A percentile compares a stretch with the other conserved stretches of the same genome.
Evolutionary conservation across 2,797 vertebrate species (phyloP).

Genomic region (Xerus rutilus): DNA sequence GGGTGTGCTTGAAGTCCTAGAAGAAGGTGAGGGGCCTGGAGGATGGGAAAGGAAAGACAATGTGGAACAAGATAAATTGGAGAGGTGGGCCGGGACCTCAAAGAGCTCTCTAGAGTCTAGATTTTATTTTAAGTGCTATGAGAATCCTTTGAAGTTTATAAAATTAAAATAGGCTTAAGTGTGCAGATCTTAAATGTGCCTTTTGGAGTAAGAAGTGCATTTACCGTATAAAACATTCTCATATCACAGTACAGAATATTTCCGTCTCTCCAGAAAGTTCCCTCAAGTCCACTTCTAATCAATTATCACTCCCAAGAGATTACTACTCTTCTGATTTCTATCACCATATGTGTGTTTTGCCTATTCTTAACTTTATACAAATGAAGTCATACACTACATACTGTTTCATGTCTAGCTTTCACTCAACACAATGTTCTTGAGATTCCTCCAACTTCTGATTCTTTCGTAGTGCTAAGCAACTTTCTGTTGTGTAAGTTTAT

Average conservation of each 20-base stretch:
- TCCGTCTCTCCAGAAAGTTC: not conserved
- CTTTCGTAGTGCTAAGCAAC: not conserved
- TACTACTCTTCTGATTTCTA: not conserved
- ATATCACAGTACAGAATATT: not conserved
- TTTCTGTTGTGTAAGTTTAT: not conserved
- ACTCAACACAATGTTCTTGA: not conserved
- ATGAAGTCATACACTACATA: not conserved
- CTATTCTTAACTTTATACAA: not conserved
- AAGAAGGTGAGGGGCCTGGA: not conserved
- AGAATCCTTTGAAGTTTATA: not conserved
- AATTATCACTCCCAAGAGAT: not conserved
- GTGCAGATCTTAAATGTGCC: not conserved
- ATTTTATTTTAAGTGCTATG: not conserved
- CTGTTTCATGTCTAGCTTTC: not conserved
- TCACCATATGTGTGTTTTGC: not conserved
- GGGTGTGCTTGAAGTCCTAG: not conserved
- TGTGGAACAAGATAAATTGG: not conserved
- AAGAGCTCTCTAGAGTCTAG: not conserved
- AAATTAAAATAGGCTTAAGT: not conserved
- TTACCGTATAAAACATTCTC: not conserved
- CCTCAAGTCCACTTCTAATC: not conserved
- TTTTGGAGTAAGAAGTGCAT: not conserved
- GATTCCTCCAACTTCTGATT: not conserved
- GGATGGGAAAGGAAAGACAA: not conserved
- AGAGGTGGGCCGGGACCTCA: not conserved